Conservation (phyloP, 1,140 invertebrate genomes). For the Octopus sinensis region DNA sequence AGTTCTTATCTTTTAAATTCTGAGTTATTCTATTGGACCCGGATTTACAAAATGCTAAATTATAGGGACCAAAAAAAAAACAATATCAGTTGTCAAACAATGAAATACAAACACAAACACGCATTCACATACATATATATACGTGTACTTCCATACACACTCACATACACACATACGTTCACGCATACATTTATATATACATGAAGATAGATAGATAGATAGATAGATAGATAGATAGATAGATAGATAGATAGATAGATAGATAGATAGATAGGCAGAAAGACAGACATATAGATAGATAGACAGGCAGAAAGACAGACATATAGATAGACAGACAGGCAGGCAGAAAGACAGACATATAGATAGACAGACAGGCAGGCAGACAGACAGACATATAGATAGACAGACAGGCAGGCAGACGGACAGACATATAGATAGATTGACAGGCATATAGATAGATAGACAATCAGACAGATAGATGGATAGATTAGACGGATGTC, state of each 20-base stretch:
- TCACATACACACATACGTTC: not conserved
- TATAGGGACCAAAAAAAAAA: no score
- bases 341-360: not conserved
- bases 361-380: not conserved
- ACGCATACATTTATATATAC: not conserved
- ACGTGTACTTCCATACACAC: not conserved
- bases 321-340: not conserved
- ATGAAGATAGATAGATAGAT: no score
- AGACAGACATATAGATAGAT: not conserved
- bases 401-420: not conserved
- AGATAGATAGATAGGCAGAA: not conserved
- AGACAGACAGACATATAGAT: not conserved
- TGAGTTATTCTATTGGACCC: no score
- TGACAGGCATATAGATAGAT: not conserved
- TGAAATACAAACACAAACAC: no score
- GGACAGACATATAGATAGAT: not conserved
- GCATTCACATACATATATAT: not conserved
- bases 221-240: constrained; percentile 3
- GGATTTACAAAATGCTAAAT: no score
- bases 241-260: constrained; percentile 3
- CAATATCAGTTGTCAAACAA: no score
- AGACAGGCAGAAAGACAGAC: not conserved
- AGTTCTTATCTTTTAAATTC: no score
- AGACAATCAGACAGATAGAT: not conserved
- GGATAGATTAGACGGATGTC: not conserved